These are phyloP conservation scores for Galeopterus variegatus DNA, from an alignment of 2,113 vertebrate species.

Conservation along the genomic window DNA sequence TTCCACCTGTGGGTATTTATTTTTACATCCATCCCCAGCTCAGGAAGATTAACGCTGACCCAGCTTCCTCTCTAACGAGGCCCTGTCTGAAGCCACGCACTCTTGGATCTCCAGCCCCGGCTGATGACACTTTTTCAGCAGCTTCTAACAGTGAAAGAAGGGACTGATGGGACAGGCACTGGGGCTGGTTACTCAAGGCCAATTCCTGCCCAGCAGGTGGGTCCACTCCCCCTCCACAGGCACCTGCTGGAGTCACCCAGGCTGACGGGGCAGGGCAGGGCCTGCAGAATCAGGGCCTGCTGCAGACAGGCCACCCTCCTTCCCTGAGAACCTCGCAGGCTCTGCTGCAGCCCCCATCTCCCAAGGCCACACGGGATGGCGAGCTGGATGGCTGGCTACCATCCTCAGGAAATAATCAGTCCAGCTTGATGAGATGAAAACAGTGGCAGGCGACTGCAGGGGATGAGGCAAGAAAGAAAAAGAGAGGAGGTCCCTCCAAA, in stretches of 20 bases:
- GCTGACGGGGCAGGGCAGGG: not conserved
- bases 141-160: not conserved
- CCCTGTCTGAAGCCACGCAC: not conserved
- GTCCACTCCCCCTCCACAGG: not conserved
- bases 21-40: not conserved
- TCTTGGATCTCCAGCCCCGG: not conserved
- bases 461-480: not conserved
- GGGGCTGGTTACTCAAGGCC: not conserved
- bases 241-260: not conserved
- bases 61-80: not conserved
- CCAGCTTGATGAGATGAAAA: not conserved
- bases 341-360: not conserved
- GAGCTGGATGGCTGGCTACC: not conserved
- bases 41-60: not conserved
- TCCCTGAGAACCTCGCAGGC: accelerated
- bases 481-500: not conserved
- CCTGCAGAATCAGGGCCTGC: no score
- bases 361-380: not conserved
- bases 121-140: not conserved
- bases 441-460: not conserved
- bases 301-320: accelerated
- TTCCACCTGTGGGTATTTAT: not conserved
- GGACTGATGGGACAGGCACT: not conserved
- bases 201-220: not conserved
- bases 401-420: not conserved